Conservation (phyloP, 2,113 vertebrate species). For the Perca fluviatilis region DNA sequence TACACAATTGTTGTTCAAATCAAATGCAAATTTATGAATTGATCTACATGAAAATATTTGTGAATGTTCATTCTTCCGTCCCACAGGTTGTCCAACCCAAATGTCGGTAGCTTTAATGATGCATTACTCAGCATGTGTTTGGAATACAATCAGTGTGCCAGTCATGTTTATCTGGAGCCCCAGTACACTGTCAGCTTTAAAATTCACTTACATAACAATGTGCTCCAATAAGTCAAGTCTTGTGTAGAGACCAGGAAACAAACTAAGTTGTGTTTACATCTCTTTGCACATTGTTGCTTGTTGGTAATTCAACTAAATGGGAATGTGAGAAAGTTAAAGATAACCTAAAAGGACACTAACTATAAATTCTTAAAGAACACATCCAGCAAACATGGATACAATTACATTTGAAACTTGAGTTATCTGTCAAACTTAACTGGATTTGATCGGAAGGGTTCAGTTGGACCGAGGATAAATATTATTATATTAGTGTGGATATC, state of each 20-base stretch:
- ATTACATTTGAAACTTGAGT: too few relatives aligned
- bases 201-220: background rate
- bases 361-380: background rate
- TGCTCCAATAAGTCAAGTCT: background rate
- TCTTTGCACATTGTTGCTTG: background rate
- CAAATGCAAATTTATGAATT: too few relatives aligned
- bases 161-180: background rate
- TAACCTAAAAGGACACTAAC: constrained; percentile 2
- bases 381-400: background rate
- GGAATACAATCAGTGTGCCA: too few relatives aligned
- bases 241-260: background rate
- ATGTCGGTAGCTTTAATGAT: too few relatives aligned
- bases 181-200: background rate
- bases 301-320: background rate
- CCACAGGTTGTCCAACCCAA: too few relatives aligned
- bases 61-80: too few relatives aligned
- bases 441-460: background rate
- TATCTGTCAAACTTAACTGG: background rate
- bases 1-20: too few relatives aligned
- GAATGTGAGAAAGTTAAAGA: background rate
- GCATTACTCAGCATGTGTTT: too few relatives aligned
- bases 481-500: background rate
- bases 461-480: background rate
- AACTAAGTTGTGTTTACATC: background rate
- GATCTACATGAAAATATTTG: too few relatives aligned